Conservation (phyloP, 2,888 invertebrate species). For the Phania funesta region DNA sequence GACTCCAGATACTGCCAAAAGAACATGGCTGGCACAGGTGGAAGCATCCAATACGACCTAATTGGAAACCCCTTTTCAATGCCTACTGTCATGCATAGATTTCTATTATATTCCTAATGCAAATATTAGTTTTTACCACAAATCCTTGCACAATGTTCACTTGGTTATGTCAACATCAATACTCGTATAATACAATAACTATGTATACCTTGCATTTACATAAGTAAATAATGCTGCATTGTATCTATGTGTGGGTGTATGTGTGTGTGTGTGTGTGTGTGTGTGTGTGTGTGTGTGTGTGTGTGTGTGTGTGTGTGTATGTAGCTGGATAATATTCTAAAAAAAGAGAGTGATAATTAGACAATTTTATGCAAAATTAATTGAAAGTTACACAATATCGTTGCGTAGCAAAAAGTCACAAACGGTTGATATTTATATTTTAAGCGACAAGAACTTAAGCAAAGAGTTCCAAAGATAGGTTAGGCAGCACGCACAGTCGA, state of each 20-base stretch:
- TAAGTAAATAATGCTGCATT: slow-evolving; percentile 59
- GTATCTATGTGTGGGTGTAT: too few relatives aligned
- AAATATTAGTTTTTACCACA: not conserved
- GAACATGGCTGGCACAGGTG: too few relatives aligned
- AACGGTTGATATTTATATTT: slow-evolving; percentile 13
- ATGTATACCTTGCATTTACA: slow-evolving; percentile 50
- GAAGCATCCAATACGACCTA: too few relatives aligned
- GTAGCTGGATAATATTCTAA: not conserved
- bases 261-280: not conserved
- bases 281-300: not conserved
- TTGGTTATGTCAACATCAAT: not conserved
- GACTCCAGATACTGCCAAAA: too few relatives aligned
- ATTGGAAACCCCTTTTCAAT: too few relatives aligned
- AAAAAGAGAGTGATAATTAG: slow-evolving; percentile 34
- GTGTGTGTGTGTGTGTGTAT: not conserved
- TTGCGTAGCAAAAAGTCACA: slow-evolving; percentile 56
- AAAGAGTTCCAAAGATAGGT: too few relatives aligned
- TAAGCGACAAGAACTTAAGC: too few relatives aligned
- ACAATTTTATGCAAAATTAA: slow-evolving; percentile 64
- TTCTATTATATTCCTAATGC: not conserved
- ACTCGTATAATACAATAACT: slow-evolving; percentile 11
- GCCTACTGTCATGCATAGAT: not conserved
- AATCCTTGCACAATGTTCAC: not conserved
- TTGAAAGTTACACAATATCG: slow-evolving; percentile 61
- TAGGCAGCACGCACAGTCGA: too few relatives aligned